Base-by-base conservation (phyloP, 2,113 vertebrate genomes). In the Calyptommatus sinebrachiatus region DNA sequence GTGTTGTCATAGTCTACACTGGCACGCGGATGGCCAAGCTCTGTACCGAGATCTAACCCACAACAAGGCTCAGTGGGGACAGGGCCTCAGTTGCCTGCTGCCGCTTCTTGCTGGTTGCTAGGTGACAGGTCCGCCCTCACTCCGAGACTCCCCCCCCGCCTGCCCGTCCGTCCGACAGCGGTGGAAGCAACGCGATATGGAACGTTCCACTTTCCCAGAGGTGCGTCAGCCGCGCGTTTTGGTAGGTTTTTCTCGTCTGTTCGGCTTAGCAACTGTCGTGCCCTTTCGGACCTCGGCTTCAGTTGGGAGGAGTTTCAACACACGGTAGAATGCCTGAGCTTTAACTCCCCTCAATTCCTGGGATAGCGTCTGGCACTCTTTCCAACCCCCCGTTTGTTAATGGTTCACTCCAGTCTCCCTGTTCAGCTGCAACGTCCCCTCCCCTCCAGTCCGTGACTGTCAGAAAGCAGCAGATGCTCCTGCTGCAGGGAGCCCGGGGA, bases 321-420 rank as follows among this genome's bases (percentile, higher is more conserved):
- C 71, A 18, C 20, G 45, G 46, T 26, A 81, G 72, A 68, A 72
- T 67, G 71, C 26, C 66, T 67, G 80, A 68, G 85, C 68, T 84
- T 67, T 50, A 31, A 71, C n/a, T 28, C 63, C 70, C 53, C 67
- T 63, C 35, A 41, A 4, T 41, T 16, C 72, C 45, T 5, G 18
- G 26, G 41, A 31, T 71, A 41, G 9, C 31, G 41, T 35, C 24
- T 41, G 1, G n/a, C 45, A 1, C 18, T 24, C 41, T 63, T 29
- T 29, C 41, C 10, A 45, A 16, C 5, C 65, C 53, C 22, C 21
- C 1, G 60, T 5, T 4, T 7, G 22, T 29, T 6, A 67, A 41
- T 63, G 76, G 63, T 29, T 26, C 50, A 1, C 65, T 10, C 53
- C 57, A 69, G 60, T 26, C 80, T 28, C 71, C 46, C 50, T 0